A percentile compares a stretch with the other conserved stretches of the same genome.
These are phyloP conservation scores for Sinhomidia bicolor DNA, from an alignment of 2,888 invertebrate species.

Conservation along the genomic window DNA sequence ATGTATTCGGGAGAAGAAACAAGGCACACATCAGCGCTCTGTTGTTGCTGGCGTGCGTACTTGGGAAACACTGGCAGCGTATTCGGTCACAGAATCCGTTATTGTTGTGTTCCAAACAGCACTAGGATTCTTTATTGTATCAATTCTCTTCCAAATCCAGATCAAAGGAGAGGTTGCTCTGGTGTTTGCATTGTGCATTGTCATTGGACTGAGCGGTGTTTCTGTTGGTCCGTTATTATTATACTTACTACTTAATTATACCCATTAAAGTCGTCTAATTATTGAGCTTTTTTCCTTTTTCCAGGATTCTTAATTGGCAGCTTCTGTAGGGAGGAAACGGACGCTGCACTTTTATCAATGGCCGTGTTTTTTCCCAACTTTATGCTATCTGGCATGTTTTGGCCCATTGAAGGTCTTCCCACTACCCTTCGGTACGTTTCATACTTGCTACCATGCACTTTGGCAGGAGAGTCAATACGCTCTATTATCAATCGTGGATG, in stretches of 20 bases:
- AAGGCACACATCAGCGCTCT: constrained; percentile 66
- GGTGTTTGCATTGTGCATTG: constrained; percentile 7
- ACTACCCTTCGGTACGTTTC: constrained; percentile 84
- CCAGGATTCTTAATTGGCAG: constrained; percentile 94
- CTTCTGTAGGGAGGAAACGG: constrained; percentile 93
- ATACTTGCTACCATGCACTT: constrained; percentile 81
- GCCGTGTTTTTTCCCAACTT: constrained; percentile 66
- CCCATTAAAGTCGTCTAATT: too few species aligned
- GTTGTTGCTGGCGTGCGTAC: constrained; percentile 82
- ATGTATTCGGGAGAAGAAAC: constrained; percentile 69
- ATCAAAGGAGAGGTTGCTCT: background rate
- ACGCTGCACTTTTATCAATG: constrained; percentile 88
- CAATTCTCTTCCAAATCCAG: constrained; percentile 22
- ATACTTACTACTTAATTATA: too few species aligned
- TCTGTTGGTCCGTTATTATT: constrained; percentile 23
- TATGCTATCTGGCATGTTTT: constrained; percentile 85
- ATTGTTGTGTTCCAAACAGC: constrained; percentile 43
- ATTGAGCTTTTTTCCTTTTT: too few species aligned
- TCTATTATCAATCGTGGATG: constrained; percentile 60
- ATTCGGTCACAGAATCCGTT: constrained; percentile 32
- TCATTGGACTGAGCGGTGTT: constrained; percentile 27
- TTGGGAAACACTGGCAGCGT: constrained; percentile 47
- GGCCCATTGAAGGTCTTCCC: constrained; percentile 98
- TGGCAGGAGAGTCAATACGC: constrained; percentile 51
- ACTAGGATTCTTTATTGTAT: constrained; percentile 15